Evolutionary conservation across 37 sponge, comb jelly and placozoan species (phyloP), one percentile per base, ranked within the genome.

Genomic region (Dysidea cf. avara): DNA sequence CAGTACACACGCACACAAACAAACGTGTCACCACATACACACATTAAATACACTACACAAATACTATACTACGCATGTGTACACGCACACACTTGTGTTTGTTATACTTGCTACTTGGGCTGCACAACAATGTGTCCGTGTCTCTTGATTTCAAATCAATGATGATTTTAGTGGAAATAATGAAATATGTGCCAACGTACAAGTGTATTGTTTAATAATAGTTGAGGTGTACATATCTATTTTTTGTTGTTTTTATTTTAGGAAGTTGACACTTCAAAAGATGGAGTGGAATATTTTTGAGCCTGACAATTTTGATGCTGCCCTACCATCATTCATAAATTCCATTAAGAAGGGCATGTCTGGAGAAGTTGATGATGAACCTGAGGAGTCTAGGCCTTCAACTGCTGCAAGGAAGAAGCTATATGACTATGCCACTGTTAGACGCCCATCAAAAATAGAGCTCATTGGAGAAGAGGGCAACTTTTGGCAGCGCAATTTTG

Each of bases 401-500:
- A 43, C 46, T 9, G 9, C 5, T 9, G 9, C 7, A 43, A 43
- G 46, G 9, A 5, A 43, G 46, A 5, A 12, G 46, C n/a, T n/a
- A n/a, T n/a, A n/a, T n/a, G n/a, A n/a, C n/a, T 43, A 43, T 43
- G 46, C 46, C 9, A 5, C 5, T 43, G 5, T 9, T 43, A 43
- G 9, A 43, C 46, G 9, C 7, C 46, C 5, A 43, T 43, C 46
- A 43, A 43, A 43, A 9, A 12, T 43, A 12, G 32, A 60, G 61
- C 32, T 7, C 7, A 12, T 28, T 6, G 61, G 32, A 7, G 74
- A 77, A 11, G 67, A 38, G 9, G 78, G 82, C 46, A 80, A 77
- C 30, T 88, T 93, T 69, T 96, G 90, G 90, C 77, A 76, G 46
- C 65, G 84, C 6, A 89, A 83, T 59, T 92, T 92, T 38, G 83